Evolutionary conservation across 1,140 invertebrate species (phyloP).

Genomic region (Bombus impatiens): DNA sequence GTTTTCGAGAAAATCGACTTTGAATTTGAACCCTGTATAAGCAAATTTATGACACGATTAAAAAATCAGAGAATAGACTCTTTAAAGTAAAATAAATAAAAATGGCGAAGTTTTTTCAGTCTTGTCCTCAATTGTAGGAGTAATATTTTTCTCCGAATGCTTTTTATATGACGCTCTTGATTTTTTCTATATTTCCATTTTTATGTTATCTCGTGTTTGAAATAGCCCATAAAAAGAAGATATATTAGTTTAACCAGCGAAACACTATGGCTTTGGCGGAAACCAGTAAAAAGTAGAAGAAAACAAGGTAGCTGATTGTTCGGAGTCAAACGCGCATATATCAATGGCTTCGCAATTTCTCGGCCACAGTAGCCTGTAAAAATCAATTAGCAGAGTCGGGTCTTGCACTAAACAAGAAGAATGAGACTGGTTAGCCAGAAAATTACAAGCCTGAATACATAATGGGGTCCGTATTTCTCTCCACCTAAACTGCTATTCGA

Average conservation of each 20-base stretch:
- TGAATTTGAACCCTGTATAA: background rate
- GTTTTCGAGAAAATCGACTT: too few relatives aligned
- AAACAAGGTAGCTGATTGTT: background rate
- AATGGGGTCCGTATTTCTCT: slow-evolving; percentile 50
- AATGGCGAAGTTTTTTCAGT: too few relatives aligned
- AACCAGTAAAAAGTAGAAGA: background rate
- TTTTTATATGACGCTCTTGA: background rate
- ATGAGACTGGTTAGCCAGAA: slow-evolving; percentile 61
- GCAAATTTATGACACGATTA: background rate
- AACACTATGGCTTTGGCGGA: background rate
- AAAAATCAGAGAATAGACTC: background rate
- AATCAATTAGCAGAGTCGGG: slow-evolving; percentile 64
- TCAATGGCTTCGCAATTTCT: slow-evolving; percentile 15
- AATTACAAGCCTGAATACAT: slow-evolving; percentile 63
- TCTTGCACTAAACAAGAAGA: slow-evolving; percentile 62
- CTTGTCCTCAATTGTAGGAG: too few relatives aligned
- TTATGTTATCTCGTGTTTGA: background rate
- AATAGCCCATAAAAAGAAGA: background rate
- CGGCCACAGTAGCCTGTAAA: slow-evolving; percentile 21
- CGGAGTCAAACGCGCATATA: background rate
- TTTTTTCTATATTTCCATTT: background rate
- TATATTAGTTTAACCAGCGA: too few relatives aligned
- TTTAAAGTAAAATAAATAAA: too few relatives aligned
- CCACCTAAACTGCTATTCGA: slow-evolving; percentile 34
- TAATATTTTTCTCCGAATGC: too few relatives aligned